Base-by-base conservation (phyloP, 2,888 invertebrate genomes). In the Spodoptera exigua region DNA sequence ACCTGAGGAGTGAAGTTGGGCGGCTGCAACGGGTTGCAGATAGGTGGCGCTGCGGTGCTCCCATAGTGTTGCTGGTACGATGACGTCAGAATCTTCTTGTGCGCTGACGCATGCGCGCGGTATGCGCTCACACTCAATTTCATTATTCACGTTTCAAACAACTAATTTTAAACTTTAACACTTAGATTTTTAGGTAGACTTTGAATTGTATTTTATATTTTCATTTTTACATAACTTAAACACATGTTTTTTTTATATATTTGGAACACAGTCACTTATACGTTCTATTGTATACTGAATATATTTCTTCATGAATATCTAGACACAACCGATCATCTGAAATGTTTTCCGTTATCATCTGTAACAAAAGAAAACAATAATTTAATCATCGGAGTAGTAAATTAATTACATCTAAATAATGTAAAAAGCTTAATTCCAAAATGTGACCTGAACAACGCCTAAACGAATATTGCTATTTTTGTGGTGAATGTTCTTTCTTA, bases 41-140 rank as follows among this genome's bases (percentile, higher is more conserved):
- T 82, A 77, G 95, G 95, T 1, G 92, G 94, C 58, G 96, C 96
- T 64, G 96, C 96, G 48, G 96, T 96, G 80, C 96, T 96, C 62
- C 96, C 97, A 95, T 97, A 97, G 88, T 96, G 96, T 83, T 96
- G 96, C 92, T 96, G 96, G 84, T 96, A 97, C 84, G 96, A 96
- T 79, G 96, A 96, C 83, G 95, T 96, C 87, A 97, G 95, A 85
- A 97, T 97, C 95, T 97, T 97, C 94, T 97, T 97, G 91, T 97
- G 97, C 89, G 97, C 97, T 76, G 97, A 97, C 89, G 97, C 97
- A 93, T 97, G 97, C 86, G 97, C 97, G 89, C 97, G 96, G 90
- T 97, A 97, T 84, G 97, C 97, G 84, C 97, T 97, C 84, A 97
- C 97, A 91, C 97, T 97, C 87, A 97, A 95, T 96, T 97, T 97